phyloP scores from a whole-genome alignment of 2,797 vertebrate species.

The Acridotheres tristis region DNA sequence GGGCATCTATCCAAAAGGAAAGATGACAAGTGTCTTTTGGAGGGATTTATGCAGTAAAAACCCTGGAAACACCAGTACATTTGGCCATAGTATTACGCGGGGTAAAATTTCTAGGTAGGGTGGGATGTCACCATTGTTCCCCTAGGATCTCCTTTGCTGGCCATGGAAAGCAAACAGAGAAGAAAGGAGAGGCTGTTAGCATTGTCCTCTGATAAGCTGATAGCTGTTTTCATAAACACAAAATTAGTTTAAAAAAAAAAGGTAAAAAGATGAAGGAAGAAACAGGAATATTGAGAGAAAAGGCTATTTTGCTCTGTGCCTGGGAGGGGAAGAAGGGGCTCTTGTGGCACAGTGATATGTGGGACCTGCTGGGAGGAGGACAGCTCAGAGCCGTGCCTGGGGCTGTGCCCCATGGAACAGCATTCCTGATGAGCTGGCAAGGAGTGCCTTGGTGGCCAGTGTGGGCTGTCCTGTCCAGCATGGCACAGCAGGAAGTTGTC shows the following conservation, averaged over 20 bases:
- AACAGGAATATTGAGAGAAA: not conserved
- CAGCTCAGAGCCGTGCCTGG: accelerated
- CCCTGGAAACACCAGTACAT: accelerated
- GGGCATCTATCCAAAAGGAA: not conserved
- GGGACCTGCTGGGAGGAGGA: not conserved
- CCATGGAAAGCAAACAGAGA: not conserved
- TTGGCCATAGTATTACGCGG: not conserved
- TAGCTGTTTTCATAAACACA: not conserved
- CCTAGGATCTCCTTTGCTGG: not conserved
- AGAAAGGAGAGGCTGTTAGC: not conserved
- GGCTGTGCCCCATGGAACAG: not conserved
- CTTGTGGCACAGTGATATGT: not conserved
- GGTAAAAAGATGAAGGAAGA: not conserved
- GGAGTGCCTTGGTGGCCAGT: not conserved
- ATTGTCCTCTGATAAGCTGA: not conserved
- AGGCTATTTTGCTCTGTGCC: not conserved
- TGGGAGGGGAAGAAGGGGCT: not conserved
- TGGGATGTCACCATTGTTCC: not conserved
- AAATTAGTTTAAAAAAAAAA: not conserved
- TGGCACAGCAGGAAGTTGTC: not conserved
- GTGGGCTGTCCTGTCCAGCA: not conserved
- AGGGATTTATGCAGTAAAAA: not conserved
- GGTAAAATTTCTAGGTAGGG: not conserved
- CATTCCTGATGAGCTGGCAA: not conserved
- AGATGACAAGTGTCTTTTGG: not conserved